Evolutionary conservation across 2,113 vertebrate genomes (phyloP).

Genomic region (Tautogolabrus adspersus): DNA sequence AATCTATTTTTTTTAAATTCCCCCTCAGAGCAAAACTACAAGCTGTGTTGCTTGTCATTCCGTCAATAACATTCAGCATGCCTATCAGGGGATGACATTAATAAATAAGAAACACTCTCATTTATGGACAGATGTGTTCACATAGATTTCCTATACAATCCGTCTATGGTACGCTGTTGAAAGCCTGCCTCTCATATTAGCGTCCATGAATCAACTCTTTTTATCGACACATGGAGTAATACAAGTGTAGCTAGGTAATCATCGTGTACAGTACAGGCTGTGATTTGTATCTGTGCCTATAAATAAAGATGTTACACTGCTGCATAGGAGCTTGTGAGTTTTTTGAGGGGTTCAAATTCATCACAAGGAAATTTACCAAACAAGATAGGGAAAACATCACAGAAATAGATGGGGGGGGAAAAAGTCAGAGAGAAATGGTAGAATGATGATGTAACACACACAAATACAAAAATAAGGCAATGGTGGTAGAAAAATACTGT

Average conservation of each 20-base stretch:
- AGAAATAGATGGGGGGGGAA: too few species aligned
- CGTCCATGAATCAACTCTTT: slow-evolving; percentile 67
- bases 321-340: not conserved
- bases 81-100: slow-evolving; percentile 63
- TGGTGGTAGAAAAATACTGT: too few species aligned
- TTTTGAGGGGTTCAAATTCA: too few species aligned
- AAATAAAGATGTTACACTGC: slow-evolving; percentile 27
- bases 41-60: slow-evolving; percentile 53
- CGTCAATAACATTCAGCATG: slow-evolving; percentile 63
- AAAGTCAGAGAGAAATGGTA: too few species aligned
- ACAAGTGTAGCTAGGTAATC: slow-evolving; percentile 39
- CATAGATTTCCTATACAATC: slow-evolving; percentile 78
- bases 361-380: too few species aligned
- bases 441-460: too few species aligned
- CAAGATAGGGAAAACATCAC: too few species aligned
- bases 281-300: slow-evolving; percentile 42
- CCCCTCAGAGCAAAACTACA: slow-evolving; percentile 52
- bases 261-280: slow-evolving; percentile 23
- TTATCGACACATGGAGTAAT: slow-evolving; percentile 60
- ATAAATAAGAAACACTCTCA: slow-evolving; percentile 68
- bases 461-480: too few species aligned
- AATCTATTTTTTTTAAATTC: slow-evolving; percentile 52
- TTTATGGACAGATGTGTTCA: slow-evolving; percentile 71
- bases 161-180: slow-evolving; percentile 51
- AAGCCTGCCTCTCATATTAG: slow-evolving; percentile 56